Percentiles rank a stretch among this genome's conserved stretches.
Conservation (phyloP, 2,797 vertebrate genomes). For the Mustela erminea region DNA sequence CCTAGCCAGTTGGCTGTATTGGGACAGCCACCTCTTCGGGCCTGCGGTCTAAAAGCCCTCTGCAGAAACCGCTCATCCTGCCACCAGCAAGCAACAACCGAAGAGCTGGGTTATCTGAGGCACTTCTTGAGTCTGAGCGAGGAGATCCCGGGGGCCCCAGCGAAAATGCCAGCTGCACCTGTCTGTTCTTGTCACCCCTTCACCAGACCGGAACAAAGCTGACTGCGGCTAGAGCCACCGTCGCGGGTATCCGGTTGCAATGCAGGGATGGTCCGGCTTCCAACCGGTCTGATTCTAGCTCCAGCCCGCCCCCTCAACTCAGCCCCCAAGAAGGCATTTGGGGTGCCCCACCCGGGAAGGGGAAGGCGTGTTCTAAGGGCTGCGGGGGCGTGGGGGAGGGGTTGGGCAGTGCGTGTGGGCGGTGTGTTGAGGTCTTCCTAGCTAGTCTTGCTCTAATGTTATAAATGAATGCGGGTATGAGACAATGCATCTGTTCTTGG, state of each 20-base stretch:
- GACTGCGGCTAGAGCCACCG: background rate
- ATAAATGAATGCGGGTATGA: background rate
- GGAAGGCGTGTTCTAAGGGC: background rate
- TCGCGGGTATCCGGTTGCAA: background rate
- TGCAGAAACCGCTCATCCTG: background rate
- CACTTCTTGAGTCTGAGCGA: background rate
- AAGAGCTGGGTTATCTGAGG: background rate
- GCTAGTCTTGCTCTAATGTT: background rate
- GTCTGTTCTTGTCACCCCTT: conserved; percentile 24
- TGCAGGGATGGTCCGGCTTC: background rate
- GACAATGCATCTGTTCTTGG: background rate
- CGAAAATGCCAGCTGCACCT: conserved; percentile 56
- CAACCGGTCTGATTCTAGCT: background rate
- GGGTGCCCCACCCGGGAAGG: background rate
- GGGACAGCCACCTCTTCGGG: background rate
- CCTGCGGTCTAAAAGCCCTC: background rate
- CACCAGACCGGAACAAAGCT: conserved; percentile 47
- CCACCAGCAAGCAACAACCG: background rate
- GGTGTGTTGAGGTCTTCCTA: background rate
- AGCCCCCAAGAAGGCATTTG: background rate
- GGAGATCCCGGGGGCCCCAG: background rate
- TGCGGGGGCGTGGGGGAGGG: too few relatives aligned
- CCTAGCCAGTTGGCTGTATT: background rate
- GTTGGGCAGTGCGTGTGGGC: background rate
- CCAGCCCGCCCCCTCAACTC: fast-evolving